Base-by-base conservation (phyloP, 23 tunicate species). In the Clavelina lepadiformis region DNA sequence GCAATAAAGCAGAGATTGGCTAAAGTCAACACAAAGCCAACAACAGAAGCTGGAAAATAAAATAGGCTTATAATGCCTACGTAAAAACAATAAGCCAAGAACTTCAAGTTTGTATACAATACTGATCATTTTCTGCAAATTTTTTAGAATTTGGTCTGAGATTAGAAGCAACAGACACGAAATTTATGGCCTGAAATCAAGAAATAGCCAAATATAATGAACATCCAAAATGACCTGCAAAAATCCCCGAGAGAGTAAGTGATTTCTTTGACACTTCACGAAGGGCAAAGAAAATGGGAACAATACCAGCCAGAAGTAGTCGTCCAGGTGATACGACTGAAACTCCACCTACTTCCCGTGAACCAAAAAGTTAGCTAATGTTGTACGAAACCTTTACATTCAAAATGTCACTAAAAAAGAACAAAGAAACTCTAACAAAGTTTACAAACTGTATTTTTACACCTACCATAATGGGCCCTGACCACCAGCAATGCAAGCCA, bases 331-430 rank as follows among this genome's bases (percentile, higher is more conserved):
- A 37, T 26, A 84, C 64, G 63, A 76, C 79, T 28, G 25, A 25
- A 41, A 84, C 53, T 34, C 93, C 93, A 44, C 79, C 93, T 84
- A 35, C n/a, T n/a, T n/a, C n/a, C n/a, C n/a, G n/a, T n/a, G n/a
- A n/a, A n/a, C n/a, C n/a, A n/a, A n/a, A n/a, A n/a, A n/a, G n/a
- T n/a, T n/a, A n/a, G n/a, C n/a, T n/a, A n/a, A n/a, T n/a, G n/a
- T n/a, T n/a, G n/a, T n/a, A 41, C 49, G 15, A 41, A 41, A 8
- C 49, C 15, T 8, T 8, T 41, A 41, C 49, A 41, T 11, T 41
- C 49, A 41, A 41, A 15, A 8, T 8, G 11, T 11, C 11, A 8
- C 11, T 15, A 41, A 15, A 41, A 41, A 41, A 8, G 11, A 41
- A 8, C 11, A 41, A 41, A 8, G 27, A 13, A 19, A 0, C 13